phyloP scores from a whole-genome alignment of 2,113 vertebrate species.

The Macaca fascicularis region DNA sequence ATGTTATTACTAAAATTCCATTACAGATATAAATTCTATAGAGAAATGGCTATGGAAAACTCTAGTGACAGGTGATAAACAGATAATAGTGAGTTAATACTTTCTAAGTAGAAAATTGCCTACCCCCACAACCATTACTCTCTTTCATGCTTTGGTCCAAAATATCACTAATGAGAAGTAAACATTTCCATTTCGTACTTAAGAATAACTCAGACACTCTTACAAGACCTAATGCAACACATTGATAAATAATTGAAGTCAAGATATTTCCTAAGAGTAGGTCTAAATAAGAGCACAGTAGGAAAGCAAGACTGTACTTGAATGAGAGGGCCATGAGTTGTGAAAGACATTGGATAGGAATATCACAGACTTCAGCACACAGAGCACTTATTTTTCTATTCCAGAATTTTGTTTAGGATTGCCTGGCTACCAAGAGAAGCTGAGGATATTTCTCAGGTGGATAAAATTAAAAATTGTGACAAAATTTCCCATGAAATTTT shows the following conservation, averaged over 20 bases:
- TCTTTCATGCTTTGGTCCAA: background rate
- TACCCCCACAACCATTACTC: background rate
- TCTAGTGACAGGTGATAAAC: background rate
- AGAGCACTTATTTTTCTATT: background rate
- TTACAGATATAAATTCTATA: background rate
- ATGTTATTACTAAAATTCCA: background rate
- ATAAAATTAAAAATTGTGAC: background rate
- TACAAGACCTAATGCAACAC: background rate
- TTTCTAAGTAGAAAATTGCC: background rate
- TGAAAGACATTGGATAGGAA: background rate
- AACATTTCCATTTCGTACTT: background rate
- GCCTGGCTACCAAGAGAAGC: background rate
- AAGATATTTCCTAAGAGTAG: background rate
- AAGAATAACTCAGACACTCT: background rate
- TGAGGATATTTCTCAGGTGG: background rate
- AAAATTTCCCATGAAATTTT: background rate
- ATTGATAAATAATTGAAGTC: background rate
- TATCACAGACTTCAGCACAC: background rate
- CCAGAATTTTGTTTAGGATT: background rate
- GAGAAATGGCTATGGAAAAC: background rate
- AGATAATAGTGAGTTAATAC: background rate
- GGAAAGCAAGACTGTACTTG: background rate
- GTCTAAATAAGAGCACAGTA: background rate
- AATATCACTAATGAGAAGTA: constrained; percentile 21
- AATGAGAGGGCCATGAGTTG: background rate